Conservation (phyloP, 2,797 vertebrate genomes). For the Dallia pectoralis region DNA sequence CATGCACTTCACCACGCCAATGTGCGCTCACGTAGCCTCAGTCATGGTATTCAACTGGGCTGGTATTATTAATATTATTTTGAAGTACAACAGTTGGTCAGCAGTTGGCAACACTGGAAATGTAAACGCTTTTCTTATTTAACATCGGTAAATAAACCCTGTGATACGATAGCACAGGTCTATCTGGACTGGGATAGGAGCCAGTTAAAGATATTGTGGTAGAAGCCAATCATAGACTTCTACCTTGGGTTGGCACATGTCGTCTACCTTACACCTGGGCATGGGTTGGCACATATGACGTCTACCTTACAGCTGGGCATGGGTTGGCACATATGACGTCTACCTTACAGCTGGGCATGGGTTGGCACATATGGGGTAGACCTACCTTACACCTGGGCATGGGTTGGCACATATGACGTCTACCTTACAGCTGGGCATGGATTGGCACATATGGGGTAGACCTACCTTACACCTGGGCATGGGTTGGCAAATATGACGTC, state of each 20-base stretch:
- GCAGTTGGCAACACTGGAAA: neutral
- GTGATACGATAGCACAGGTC: neutral
- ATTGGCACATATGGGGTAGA: too few relatives aligned
- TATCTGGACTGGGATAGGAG: neutral
- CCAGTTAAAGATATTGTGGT: neutral
- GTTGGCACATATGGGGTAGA: too few relatives aligned
- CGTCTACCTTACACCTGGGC: too few relatives aligned
- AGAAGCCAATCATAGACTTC: neutral
- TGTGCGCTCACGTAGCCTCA: neutral
- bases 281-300: neutral
- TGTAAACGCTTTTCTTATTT: neutral
- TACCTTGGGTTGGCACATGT: too few relatives aligned
- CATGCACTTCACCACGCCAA: neutral
- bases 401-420: too few relatives aligned
- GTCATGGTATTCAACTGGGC: neutral
- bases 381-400: too few relatives aligned
- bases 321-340: too few relatives aligned
- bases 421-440: too few relatives aligned
- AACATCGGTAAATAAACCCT: neutral
- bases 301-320: neutral
- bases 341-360: too few relatives aligned
- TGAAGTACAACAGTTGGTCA: slow-evolving; percentile 1
- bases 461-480: too few relatives aligned
- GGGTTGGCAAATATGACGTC: too few relatives aligned
- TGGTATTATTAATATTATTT: neutral